Percentiles rank a stretch among this genome's conserved stretches.
These are phyloP conservation scores for Cynopterus sphinx DNA, from an alignment of 2,797 vertebrate species.

Conservation along the genomic window DNA sequence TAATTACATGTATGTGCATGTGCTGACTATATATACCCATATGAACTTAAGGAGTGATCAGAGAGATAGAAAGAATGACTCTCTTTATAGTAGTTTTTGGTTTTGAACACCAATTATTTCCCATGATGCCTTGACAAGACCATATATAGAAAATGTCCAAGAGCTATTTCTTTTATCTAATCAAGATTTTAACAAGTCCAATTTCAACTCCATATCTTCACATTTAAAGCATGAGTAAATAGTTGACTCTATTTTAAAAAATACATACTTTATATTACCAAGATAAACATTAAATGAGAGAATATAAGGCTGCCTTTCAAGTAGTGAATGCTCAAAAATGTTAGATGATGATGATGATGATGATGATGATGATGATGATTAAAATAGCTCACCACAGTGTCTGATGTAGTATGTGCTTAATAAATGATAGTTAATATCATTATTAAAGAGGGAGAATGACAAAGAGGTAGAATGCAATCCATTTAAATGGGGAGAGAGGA, in stretches of 20 bases:
- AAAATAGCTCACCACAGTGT: background rate
- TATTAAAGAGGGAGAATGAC: background rate
- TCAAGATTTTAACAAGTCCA: background rate
- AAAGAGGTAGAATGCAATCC: background rate
- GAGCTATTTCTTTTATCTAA: background rate
- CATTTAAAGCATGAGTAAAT: background rate
- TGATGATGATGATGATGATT: background rate
- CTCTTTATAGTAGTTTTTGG: background rate
- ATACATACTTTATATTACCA: background rate
- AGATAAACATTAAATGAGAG: background rate
- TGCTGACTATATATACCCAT: background rate
- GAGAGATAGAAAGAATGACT: background rate
- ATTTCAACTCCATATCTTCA: background rate
- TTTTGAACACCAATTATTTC: background rate
- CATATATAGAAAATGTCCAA: background rate
- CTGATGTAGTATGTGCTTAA: constrained; percentile 33
- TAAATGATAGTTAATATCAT: background rate
- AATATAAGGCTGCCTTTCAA: background rate
- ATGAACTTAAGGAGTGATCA: background rate
- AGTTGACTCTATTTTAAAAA: background rate
- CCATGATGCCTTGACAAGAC: background rate
- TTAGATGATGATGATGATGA: background rate
- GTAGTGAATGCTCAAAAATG: background rate
- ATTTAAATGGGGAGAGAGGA: background rate
- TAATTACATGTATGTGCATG: background rate